Base-by-base conservation (phyloP, 2,797 vertebrate genomes). In the Halcyon leucocephala region DNA sequence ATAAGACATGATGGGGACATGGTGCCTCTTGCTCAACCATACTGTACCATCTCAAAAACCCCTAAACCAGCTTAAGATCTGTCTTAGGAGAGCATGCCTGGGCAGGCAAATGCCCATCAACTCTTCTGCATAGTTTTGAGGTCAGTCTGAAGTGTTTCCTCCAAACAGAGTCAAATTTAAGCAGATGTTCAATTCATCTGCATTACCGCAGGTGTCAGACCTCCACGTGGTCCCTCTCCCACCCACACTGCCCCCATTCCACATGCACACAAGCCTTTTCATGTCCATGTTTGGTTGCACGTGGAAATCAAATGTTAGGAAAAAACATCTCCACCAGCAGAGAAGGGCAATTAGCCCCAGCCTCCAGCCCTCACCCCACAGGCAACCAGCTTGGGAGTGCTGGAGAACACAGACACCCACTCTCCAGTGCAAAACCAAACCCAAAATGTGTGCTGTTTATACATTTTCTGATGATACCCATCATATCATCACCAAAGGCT, bases 351-450 rank as follows among this genome's bases (percentile, higher is more conserved):
- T 19, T 6, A 58, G 10, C 58, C 39, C 31, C 81, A 41, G 35
- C 26, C 58, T 35, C 21, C 52, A 44, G 54, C 39, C 35, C 24
- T 9, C 3, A 7, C 9, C 46, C 58, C 1, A 2, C 0, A 13
- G n/a, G 24, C 1, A 6, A 3, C 16, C 1, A 2, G n/a, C 37
- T 39, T 13, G 33, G 33, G n/a, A 42, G n/a, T 24, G 28, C 22
- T 14, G 28, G 44, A 10, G 21, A 25, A 17, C 9, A 9, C 28
- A 14, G 51, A 37, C 81, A 52, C 13, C n/a, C 21, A 13, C 25
- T 5, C 24, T 46, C 11, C n/a, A 62, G 57, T 55, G 35, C 65
- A 70, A 21, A 21, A 57, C 46, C 22, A 31, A 54, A 54, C 18
- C 16, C 29, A 31, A 54, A 31, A 29, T 12, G 11, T 20, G 29